Conservation (phyloP, 2,113 vertebrate species). For the Sturnira hondurensis region DNA sequence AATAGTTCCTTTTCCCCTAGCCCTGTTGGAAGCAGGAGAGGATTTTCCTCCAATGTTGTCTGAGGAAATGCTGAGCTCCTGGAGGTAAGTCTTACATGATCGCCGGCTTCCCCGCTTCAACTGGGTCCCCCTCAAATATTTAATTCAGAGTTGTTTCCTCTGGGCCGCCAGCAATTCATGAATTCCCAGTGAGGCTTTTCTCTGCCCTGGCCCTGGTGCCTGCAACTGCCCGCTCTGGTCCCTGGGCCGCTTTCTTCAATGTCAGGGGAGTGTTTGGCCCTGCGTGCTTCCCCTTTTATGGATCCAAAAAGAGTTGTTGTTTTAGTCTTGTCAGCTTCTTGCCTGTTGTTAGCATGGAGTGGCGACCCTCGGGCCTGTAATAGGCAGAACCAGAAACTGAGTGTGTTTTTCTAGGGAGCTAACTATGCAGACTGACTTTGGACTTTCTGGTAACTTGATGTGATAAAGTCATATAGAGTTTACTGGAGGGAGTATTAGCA, state of each 20-base stretch:
- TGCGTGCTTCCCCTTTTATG: neutral
- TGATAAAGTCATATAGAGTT: neutral
- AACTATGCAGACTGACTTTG: neutral
- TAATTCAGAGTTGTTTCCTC: neutral
- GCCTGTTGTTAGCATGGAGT: neutral
- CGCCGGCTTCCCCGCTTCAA: rapidly evolving
- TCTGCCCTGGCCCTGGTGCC: neutral
- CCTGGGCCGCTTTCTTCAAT: neutral
- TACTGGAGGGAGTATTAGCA: neutral
- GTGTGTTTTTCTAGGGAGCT: neutral
- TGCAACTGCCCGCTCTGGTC: neutral
- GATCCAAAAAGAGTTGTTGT: neutral
- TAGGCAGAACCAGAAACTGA: neutral
- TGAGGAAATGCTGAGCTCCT: neutral
- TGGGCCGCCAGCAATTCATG: neutral
- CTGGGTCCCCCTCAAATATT: neutral
- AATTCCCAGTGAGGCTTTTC: neutral
- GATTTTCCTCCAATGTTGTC: neutral
- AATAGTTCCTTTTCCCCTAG: neutral
- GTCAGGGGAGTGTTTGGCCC: neutral
- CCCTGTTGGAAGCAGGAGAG: neutral
- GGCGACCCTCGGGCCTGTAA: neutral
- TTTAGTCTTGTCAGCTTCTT: neutral
- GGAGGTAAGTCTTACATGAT: neutral
- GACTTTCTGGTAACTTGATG: neutral